phyloP scores from a whole-genome alignment of 1,140 invertebrate species.

The Trichomalopsis sarcophagae region DNA sequence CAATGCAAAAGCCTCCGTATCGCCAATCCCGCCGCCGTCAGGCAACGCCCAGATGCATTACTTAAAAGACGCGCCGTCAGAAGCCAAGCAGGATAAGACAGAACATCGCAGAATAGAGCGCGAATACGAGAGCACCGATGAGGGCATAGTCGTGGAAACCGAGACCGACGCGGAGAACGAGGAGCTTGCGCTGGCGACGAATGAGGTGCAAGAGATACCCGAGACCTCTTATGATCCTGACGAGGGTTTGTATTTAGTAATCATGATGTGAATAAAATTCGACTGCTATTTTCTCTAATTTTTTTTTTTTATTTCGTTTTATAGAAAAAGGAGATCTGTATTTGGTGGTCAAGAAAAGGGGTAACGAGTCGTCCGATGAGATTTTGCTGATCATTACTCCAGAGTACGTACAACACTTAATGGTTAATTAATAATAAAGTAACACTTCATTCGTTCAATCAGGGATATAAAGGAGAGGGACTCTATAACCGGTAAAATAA shows the following conservation, averaged over 20 bases:
- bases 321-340: constrained; percentile 68
- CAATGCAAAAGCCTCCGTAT: not conserved
- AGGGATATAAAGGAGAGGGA: constrained; percentile 74
- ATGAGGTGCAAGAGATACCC: constrained; percentile 32
- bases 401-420: constrained; percentile 61
- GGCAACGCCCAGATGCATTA: not conserved
- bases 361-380: constrained; percentile 64
- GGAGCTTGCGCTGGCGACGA: constrained; percentile 19
- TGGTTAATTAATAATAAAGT: not conserved
- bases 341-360: constrained; percentile 65
- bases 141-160: constrained; percentile 27
- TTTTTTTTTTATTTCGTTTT: constrained; percentile 34
- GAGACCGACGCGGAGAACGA: constrained; percentile 36
- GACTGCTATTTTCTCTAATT: too few relatives aligned
- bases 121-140: constrained; percentile 37
- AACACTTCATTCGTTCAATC: constrained; percentile 27
- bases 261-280: too few relatives aligned
- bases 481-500: constrained; percentile 73
- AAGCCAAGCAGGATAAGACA: not conserved
- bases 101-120: constrained; percentile 26
- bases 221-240: constrained; percentile 62
- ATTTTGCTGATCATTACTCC: constrained; percentile 69
- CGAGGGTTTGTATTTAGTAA: constrained; percentile 57
- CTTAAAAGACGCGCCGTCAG: not conserved
- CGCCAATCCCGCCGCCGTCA: constrained; percentile 6